phyloP scores from a whole-genome alignment of 2,888 invertebrate species.

The Rhopalosiphum nymphaeae region DNA sequence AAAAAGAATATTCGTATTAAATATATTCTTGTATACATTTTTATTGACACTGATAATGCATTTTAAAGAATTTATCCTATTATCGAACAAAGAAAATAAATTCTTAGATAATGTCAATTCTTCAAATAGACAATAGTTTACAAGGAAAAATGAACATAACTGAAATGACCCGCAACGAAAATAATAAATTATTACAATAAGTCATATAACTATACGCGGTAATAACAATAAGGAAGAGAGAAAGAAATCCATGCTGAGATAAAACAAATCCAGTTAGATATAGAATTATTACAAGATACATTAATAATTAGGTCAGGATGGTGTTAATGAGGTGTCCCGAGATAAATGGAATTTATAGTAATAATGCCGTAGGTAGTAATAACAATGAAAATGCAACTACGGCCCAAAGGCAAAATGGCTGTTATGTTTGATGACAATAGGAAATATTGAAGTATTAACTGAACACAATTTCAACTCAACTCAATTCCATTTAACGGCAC shows the following conservation, averaged over 20 bases:
- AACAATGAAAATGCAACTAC: slow-evolving; percentile 20
- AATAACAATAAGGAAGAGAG: neutral
- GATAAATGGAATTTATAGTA: slow-evolving; percentile 32
- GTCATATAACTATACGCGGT: neutral
- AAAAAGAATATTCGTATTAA: neutral
- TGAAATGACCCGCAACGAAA: neutral
- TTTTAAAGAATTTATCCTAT: neutral
- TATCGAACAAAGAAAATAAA: neutral
- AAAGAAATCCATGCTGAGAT: neutral
- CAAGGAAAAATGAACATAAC: neutral
- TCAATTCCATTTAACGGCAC: neutral
- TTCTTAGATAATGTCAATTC: neutral
- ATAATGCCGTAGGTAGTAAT: neutral
- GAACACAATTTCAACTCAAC: slow-evolving; percentile 24
- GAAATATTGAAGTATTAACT: slow-evolving; percentile 32
- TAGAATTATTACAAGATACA: neutral
- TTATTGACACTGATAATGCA: neutral
- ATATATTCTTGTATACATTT: neutral
- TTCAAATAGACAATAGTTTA: neutral
- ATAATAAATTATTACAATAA: neutral
- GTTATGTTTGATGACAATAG: slow-evolving; percentile 22
- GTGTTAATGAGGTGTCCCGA: slow-evolving; percentile 1
- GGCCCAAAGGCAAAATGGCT: neutral
- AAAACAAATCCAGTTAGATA: neutral
- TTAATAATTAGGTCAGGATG: slow-evolving; percentile 8